Conservation (phyloP, 64 coral and sea anemone species). For the Dendrophyllia cribrosa region DNA sequence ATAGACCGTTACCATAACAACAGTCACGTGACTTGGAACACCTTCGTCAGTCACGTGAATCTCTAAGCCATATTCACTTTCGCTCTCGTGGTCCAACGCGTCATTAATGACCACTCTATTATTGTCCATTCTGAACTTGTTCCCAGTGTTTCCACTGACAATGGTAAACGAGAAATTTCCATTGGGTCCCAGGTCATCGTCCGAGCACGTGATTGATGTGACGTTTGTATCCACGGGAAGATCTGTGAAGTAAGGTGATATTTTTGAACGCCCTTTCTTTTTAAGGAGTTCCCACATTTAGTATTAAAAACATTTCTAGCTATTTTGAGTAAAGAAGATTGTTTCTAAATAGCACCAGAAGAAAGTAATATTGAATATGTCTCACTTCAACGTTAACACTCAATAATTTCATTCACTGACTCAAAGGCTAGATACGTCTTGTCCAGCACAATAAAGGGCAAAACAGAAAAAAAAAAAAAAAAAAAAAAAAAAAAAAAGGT, state of each 20-base stretch:
- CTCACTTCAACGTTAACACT: too few species aligned
- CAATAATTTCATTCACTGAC: too few species aligned
- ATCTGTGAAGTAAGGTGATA: not conserved
- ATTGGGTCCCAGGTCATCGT: constrained; percentile 61
- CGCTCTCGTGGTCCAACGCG: constrained; percentile 41
- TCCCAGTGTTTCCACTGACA: constrained; percentile 45
- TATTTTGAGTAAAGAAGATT: too few species aligned
- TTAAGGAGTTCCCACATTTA: not conserved
- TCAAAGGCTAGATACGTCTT: too few species aligned
- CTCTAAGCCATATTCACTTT: constrained; percentile 47
- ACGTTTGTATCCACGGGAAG: constrained; percentile 24
- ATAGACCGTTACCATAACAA: constrained; percentile 61
- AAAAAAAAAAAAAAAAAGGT: too few species aligned
- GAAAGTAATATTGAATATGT: too few species aligned
- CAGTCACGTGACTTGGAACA: constrained; percentile 17
- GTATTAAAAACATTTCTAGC: too few species aligned
- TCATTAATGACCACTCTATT: constrained; percentile 25
- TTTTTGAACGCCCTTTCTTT: too few species aligned
- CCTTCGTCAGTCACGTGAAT: constrained; percentile 51
- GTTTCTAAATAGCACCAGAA: too few species aligned
- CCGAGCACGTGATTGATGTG: constrained; percentile 41
- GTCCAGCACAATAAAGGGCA: too few species aligned
- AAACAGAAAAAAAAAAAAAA: too few species aligned
- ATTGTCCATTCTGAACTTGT: constrained; percentile 44
- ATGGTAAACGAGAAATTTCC: constrained; percentile 47